phyloP scores from a whole-genome alignment of 2,888 invertebrate species.

The Athalia circularis region DNA sequence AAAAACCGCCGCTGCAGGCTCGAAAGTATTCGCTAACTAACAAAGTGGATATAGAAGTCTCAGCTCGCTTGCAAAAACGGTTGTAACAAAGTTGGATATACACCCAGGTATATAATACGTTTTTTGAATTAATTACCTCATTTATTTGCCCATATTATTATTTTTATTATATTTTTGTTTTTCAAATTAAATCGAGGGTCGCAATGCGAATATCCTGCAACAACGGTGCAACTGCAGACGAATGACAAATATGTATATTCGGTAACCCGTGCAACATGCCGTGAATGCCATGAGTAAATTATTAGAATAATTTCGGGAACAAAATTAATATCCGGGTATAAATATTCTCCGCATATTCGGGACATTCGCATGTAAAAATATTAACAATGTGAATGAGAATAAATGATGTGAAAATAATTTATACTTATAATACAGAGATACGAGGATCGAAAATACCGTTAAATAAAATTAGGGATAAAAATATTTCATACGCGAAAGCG shows the following conservation, averaged over 20 bases:
- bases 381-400: background rate
- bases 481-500: too few relatives aligned
- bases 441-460: too few relatives aligned
- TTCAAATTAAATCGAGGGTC: background rate
- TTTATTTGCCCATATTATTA: background rate
- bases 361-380: background rate
- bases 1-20: background rate
- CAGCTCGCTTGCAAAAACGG: background rate
- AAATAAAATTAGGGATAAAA: too few relatives aligned
- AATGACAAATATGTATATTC: constrained; percentile 17
- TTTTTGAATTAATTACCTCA: background rate
- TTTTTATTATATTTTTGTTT: background rate
- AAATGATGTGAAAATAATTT: too few relatives aligned
- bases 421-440: too few relatives aligned
- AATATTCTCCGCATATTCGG: background rate
- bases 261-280: background rate
- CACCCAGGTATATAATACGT: background rate
- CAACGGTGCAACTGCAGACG: constrained; percentile 9
- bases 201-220: background rate
- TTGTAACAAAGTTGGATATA: background rate
- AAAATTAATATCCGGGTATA: constrained; percentile 17
- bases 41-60: background rate
- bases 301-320: background rate
- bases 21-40: background rate
- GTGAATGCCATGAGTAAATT: background rate